Evolutionary conservation across 2,888 invertebrate species (phyloP), one percentile per base, ranked within the genome.

Genomic region (Drosophila aldrichi): DNA sequence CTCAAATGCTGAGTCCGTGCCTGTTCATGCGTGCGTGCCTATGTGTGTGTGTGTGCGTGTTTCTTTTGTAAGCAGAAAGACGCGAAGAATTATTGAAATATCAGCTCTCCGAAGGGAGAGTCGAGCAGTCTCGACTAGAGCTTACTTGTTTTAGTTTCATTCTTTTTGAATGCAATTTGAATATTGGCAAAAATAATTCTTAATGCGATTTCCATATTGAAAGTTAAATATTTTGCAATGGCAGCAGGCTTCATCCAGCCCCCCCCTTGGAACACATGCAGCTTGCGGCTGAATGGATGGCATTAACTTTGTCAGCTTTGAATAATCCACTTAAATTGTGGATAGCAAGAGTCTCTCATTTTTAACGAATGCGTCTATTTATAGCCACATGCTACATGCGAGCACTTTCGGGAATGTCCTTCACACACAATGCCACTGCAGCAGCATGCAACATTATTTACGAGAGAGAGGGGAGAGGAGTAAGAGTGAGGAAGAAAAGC

Each of bases 331-430:
- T 88, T 74, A 79, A 66, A 79, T 66, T 70, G 72, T 54, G 70
- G 59, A 67, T 48, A 70, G 66, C 46, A 55, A 18, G 40, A 60
- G 68, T 82, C 80, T 74, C 71, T 72, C 48, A 32, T 84, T 70
- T 85, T 65, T 75, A 89, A 82, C 70, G 85, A 88, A 74, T 67
- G 66, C 57, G 29, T 72, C 43, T 64, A 52, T 62, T 62, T 68
- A 65, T 48, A 48, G 59, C 56, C 46, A 25, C 57, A 61, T 57
- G 49, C 48, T 54, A 57, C 46, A 60, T 46, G 38, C 34, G 43
- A 66, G 78, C 64, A 72, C 79, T 73, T 84, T 88, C 48, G 82
- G 88, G 71, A 74, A 79, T 72, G 85, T 85, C 88, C 86, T 89
- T 89, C 86, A 57, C 56, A 59, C 59, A 80, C 67, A 77, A 71